Base-by-base conservation (phyloP, 2,888 invertebrate species). In the Tetropium fuscum region DNA sequence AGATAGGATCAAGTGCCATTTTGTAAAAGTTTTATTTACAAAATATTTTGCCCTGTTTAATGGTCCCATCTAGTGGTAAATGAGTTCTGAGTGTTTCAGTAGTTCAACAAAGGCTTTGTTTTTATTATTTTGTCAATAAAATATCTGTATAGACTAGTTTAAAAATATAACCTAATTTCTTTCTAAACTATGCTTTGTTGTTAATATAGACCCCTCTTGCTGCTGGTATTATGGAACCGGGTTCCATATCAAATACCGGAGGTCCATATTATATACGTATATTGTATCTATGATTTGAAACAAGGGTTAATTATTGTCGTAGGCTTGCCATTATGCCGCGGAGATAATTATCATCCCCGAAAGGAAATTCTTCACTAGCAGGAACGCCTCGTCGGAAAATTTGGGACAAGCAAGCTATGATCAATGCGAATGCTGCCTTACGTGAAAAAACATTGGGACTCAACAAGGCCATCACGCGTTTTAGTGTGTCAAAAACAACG, bases 51-150 rank as follows among this genome's bases (percentile, higher is more conserved):
- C 13, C 10, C 8, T 13, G 32, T 32, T 10, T 30, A 30, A 10
- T 30, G 30, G 30, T 30, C 30, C 8, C 30, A 30, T 30, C 30
- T 30, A 30, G 30, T 30, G 30, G 8, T 30, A 30, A 30, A 10
- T 30, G 30, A 30, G 30, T 30, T 30, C 30, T 30, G 30, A 30
- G 30, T 30, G 30, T 30, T 30, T 30, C 30, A 30, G 30, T 30
- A 30, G 30, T 30, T 30, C 30, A 30, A 30, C 30, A 30, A n/a
- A 8, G 30, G 30, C 30, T 30, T 30, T 30, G 30, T 30, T 30
- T 30, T 30, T 30, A 30, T 30, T 30, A 2, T 30, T 30, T 30
- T 30, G 30, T 30, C 8, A 30, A 30, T 30, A 30, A 30, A 30
- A 30, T 30, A 30, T 30, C 30, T 30, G 30, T 30, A 30, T 30